Base-by-base conservation (phyloP, 2,797 vertebrate species). In the Sebastes cheni region DNA sequence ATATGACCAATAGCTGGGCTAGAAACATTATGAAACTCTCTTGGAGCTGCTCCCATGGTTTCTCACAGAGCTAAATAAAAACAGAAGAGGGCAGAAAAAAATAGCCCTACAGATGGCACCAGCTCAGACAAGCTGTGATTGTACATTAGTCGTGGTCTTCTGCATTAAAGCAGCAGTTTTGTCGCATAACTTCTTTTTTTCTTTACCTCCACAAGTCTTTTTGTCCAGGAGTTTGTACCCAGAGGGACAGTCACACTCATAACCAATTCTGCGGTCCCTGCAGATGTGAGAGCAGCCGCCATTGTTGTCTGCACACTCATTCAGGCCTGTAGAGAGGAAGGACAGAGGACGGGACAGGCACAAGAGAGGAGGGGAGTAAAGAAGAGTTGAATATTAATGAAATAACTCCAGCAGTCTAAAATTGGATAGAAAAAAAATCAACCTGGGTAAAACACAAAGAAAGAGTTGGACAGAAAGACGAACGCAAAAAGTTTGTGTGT, bases 261-360 rank as follows among this genome's bases (percentile, higher is more conserved):
- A 98, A 83, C 98, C 97, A 0, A 99, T 97, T 89, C 93, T 97
- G 83, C 94, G 95, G 94, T 99, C 98, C 46, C 92, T 97, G 95
- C 99, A 99, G 93, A 98, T 96, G 94, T 99, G 98, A 36, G 98
- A 99, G 91, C 99, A 99, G 86, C 98, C 98, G 0, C 98, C 99
- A 27, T 99, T 99, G 95, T 97, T 98, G 84, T 94, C 93, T 1
- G 95, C 89, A 77, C 99, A 99, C 82, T 99, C 99, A 3, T 99
- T 98, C 75, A 97, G 82, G 71, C 96, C 99, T 99, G 92, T n/a
- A 75, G 50, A 72, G 64, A 67, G 30, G 56, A 60, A n/a, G 42
- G 52, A 75, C 3, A 27, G 52, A 77, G 64, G 46, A 39, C 16
- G 30, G 68, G 58, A 60, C 32, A 64, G 46, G 34, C 62, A 80